Conservation (phyloP, 2,797 vertebrate genomes). For the Coregonus suidteri region DNA sequence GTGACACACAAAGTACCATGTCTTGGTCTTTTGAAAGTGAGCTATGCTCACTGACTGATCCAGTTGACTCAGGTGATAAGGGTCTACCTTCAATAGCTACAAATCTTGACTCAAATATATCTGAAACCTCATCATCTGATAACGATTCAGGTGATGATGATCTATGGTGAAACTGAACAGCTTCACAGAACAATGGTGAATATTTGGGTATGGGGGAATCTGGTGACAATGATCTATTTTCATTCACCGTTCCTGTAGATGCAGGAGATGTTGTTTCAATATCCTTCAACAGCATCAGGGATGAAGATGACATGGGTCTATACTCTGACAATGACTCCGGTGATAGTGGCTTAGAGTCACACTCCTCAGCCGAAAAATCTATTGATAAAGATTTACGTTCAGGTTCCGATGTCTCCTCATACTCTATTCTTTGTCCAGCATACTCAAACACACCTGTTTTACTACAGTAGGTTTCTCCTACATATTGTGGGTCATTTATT, state of each 20-base stretch:
- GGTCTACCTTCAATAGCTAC: slow-evolving; percentile 38
- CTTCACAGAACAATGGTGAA: slow-evolving; percentile 2
- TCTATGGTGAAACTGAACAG: slow-evolving; percentile 24
- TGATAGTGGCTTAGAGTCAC: slow-evolving; percentile 43
- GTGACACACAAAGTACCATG: slow-evolving; percentile 4
- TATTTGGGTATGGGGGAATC: slow-evolving; percentile 58
- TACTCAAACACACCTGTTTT: slow-evolving; percentile 38
- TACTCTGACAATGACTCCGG: slow-evolving; percentile 18
- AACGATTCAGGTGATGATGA: slow-evolving; percentile 47
- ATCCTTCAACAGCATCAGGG: background rate
- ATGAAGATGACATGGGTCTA: background rate
- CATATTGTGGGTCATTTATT: slow-evolving; percentile 60
- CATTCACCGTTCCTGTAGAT: slow-evolving; percentile 43
- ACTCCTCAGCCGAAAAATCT: slow-evolving; percentile 38
- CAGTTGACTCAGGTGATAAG: slow-evolving; percentile 40
- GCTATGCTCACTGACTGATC: slow-evolving; percentile 35
- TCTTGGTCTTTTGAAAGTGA: slow-evolving; percentile 31
- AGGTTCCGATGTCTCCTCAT: background rate
- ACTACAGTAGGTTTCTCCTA: slow-evolving; percentile 43
- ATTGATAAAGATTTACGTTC: slow-evolving; percentile 30
- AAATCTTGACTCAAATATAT: slow-evolving; percentile 7
- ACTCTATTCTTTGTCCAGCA: slow-evolving; percentile 15
- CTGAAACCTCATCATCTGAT: slow-evolving; percentile 24
- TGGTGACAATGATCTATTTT: slow-evolving; percentile 40
- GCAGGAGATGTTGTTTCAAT: slow-evolving; percentile 29